phyloP scores from a whole-genome alignment of 1,140 invertebrate genomes.

The Paralvinella palmiformis region DNA sequence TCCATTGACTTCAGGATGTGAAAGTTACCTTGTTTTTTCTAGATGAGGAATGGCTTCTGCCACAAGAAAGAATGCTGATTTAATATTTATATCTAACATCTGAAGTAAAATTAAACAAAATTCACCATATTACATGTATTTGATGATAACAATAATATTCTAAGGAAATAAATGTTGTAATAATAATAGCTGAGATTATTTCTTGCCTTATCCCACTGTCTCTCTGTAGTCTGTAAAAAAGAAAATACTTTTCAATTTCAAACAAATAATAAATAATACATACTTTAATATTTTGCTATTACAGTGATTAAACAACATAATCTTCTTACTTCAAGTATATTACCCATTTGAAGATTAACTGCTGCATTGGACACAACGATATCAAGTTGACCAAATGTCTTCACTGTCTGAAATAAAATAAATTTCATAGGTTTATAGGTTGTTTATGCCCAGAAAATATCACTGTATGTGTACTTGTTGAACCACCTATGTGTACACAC shows the following conservation, averaged over 20 bases:
- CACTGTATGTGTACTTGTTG: neutral
- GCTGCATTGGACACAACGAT: conserved; percentile 94
- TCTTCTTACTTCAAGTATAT: conserved; percentile 67
- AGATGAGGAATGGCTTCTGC: conserved; percentile 82
- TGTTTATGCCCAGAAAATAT: conserved; percentile 21
- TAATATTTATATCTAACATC: conserved; percentile 94
- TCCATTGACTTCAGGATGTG: too few relatives aligned
- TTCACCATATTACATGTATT: neutral
- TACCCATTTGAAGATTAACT: conserved; percentile 75
- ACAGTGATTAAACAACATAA: neutral
- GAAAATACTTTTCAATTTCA: conserved; percentile 20
- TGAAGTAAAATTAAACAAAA: conserved; percentile 44
- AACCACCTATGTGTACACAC: neutral
- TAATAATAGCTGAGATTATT: neutral
- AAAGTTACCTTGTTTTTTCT: conserved; percentile 60
- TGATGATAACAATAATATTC: too few relatives aligned
- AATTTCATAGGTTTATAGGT: conserved; percentile 6
- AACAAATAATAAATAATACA: conserved; percentile 13
- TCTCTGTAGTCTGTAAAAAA: conserved; percentile 65
- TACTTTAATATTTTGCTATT: neutral
- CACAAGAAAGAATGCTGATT: conserved; percentile 77
- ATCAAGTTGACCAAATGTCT: conserved; percentile 81
- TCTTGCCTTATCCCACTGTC: conserved; percentile 61
- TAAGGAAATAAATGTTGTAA: neutral
- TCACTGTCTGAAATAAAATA: conserved; percentile 57